Conservation (phyloP, 1,140 invertebrate species). For the Drosophila kurseongensis region DNA sequence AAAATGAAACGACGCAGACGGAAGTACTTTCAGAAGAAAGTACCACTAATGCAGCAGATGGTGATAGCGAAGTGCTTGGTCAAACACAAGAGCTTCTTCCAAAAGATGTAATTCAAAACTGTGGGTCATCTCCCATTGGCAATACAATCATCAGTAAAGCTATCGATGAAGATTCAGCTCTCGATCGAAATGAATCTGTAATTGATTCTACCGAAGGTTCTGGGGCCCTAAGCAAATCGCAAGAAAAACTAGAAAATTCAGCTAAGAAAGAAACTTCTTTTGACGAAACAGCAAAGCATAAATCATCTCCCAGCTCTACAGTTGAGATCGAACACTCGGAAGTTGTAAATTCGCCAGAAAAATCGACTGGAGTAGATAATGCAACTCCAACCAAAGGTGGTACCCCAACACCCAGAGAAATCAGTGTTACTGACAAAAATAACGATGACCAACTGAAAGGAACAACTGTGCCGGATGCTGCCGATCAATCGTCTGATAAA, state of each 20-base stretch:
- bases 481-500: background rate
- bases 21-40: too few species aligned
- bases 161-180: background rate
- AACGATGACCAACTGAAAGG: background rate
- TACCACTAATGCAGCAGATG: background rate
- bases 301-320: background rate
- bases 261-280: background rate
- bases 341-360: background rate
- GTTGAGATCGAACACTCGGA: slow-evolving; percentile 1
- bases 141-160: background rate
- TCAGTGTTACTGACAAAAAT: background rate
- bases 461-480: background rate
- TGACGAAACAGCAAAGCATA: background rate
- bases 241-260: background rate
- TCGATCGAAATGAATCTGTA: background rate
- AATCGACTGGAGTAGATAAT: too few species aligned
- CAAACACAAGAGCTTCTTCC: background rate
- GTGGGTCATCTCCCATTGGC: too few species aligned
- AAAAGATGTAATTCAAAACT: background rate
- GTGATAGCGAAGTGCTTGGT: background rate
- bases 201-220: background rate
- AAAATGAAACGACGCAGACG: too few species aligned
- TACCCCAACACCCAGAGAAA: too few species aligned
- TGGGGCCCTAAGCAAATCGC: background rate
- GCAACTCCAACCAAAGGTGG: background rate